Conservation (phyloP, 2,113 vertebrate species). For the Larimichthys crocea region DNA sequence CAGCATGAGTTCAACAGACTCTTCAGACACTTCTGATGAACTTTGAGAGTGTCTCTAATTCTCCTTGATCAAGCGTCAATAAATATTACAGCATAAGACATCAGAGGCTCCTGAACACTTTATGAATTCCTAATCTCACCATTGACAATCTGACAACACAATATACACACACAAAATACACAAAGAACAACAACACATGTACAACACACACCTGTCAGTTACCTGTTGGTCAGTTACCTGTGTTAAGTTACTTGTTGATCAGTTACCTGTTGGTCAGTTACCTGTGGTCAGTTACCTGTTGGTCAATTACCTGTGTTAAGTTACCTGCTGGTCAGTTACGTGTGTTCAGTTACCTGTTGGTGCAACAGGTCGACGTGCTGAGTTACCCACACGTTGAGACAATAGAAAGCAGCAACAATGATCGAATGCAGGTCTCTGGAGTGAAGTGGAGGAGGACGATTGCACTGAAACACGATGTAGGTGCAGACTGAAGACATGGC, state of each 20-base stretch:
- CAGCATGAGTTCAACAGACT: too few species aligned
- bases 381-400: conserved; percentile 93
- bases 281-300: conserved; percentile 52
- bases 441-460: conserved; percentile 92
- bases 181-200: too few species aligned
- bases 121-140: too few species aligned
- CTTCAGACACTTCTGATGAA: too few species aligned
- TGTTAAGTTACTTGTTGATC: background rate
- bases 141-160: too few species aligned
- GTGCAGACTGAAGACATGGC: conserved; percentile 90
- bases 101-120: too few species aligned
- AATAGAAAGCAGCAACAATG: conserved; percentile 95
- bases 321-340: background rate
- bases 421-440: conserved; percentile 96
- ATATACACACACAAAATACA: too few species aligned
- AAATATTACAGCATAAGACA: too few species aligned
- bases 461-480: conserved; percentile 94
- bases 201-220: background rate
- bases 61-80: too few species aligned
- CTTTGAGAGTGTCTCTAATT: too few species aligned
- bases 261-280: background rate
- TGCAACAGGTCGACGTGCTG: conserved; percentile 92
- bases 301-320: conserved; percentile 54
- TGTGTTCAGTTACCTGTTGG: conserved; percentile 78
- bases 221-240: background rate